phyloP scores from a whole-genome alignment of 30 jellyfish, hydroid and myxozoan species.

The Rhopilema esculentum region DNA sequence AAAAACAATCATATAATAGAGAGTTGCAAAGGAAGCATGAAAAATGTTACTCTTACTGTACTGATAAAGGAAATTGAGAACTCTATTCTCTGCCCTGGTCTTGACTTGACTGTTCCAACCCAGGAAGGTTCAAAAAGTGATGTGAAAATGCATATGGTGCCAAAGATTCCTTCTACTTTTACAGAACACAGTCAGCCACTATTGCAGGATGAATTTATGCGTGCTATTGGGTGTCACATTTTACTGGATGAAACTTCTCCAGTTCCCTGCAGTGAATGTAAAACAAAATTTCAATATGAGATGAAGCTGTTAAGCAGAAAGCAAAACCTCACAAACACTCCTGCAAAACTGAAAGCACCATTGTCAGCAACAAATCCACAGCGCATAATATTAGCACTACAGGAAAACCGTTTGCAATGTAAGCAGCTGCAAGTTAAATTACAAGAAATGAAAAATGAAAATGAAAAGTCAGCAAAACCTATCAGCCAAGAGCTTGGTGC shows the following conservation, averaged over 20 bases:
- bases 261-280: conserved; percentile 33
- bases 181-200: conserved; percentile 19
- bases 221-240: conserved; percentile 26
- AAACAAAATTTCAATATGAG: conserved; percentile 8
- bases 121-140: conserved; percentile 9
- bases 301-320: conserved; percentile 25
- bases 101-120: background rate
- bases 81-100: conserved; percentile 22
- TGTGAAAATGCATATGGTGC: conserved; percentile 25
- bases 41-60: conserved; percentile 35
- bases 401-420: conserved; percentile 28
- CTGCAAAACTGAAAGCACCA: conserved; percentile 60
- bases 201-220: conserved; percentile 33
- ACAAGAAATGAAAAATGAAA: conserved; percentile 41
- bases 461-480: conserved; percentile 7
- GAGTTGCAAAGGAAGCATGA: background rate
- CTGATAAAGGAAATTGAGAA: conserved; percentile 39
- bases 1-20: background rate
- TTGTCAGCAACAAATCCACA: conserved; percentile 28
- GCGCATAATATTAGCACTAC: conserved; percentile 35
- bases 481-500: conserved; percentile 11
- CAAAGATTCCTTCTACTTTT: background rate
- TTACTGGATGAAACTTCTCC: background rate
- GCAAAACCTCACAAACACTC: conserved; percentile 4
- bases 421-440: conserved; percentile 48